Percentiles rank a stretch among this genome's conserved stretches.
These are phyloP conservation scores for Xenopus petersii DNA, from an alignment of 2,797 vertebrate species.

Conservation along the genomic window DNA sequence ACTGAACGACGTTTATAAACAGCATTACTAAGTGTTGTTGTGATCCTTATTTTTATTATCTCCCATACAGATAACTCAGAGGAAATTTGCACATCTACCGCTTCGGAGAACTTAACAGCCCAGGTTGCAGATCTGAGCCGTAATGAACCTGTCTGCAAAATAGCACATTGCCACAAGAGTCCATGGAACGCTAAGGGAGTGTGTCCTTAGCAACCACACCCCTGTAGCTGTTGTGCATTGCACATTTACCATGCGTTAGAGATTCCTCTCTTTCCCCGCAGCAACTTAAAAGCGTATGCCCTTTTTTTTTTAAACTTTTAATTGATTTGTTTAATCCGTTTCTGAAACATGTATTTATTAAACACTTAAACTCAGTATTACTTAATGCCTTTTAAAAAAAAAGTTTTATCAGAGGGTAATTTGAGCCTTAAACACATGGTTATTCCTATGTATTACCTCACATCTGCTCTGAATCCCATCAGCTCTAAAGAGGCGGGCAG, in stretches of 20 bases:
- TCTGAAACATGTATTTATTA: slow-evolving; percentile 93
- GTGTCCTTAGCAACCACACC: slow-evolving; percentile 63
- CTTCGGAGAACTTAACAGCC: slow-evolving; percentile 84
- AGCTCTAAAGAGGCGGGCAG: slow-evolving; percentile 4
- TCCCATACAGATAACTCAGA: slow-evolving; percentile 80
- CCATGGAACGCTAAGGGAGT: slow-evolving; percentile 64
- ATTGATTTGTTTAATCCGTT: slow-evolving; percentile 76
- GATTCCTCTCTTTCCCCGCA: slow-evolving; percentile 73
- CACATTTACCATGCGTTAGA: slow-evolving; percentile 75
- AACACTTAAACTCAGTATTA: slow-evolving; percentile 93
- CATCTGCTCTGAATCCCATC: slow-evolving; percentile 63
- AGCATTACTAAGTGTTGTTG: too few relatives aligned
- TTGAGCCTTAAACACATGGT: slow-evolving; percentile 81
- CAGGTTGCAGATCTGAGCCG: slow-evolving; percentile 80
- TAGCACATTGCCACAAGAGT: slow-evolving; percentile 74
- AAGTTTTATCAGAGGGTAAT: slow-evolving; percentile 74
- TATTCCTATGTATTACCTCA: slow-evolving; percentile 79
- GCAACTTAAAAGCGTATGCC: slow-evolving; percentile 68
- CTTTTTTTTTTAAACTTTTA: slow-evolving; percentile 63
- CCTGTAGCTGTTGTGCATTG: slow-evolving; percentile 70
- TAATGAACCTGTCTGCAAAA: slow-evolving; percentile 74
- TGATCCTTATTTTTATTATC: slow-evolving; percentile 19
- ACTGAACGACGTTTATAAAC: too few relatives aligned
- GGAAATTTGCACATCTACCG: slow-evolving; percentile 85
- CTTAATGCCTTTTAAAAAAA: slow-evolving; percentile 86